Evolutionary conservation across 2,888 invertebrate species (phyloP), one percentile per base, ranked within the genome.

Genomic region (Catonia carolina): DNA sequence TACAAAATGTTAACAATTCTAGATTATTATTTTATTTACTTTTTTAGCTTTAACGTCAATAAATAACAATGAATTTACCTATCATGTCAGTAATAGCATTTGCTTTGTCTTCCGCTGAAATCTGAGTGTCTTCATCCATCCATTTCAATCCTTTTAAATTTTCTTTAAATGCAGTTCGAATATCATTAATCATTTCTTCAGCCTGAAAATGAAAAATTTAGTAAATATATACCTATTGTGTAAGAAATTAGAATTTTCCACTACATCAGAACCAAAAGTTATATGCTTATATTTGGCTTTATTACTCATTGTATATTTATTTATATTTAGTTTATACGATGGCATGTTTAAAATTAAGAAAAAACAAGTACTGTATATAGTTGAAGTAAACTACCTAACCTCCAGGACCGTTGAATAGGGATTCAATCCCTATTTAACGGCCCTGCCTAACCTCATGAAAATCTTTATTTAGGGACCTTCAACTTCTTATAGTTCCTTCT

Each of bases 71-170:
- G 6, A 50, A 14, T 68, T 69, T 69, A 83, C 85, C 95, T 65
- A 99, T 97, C 90, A 95, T 93, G 69, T 95, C 93, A 14, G 90
- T 87, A 58, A 96, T 96, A 2, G 93, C 87, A 69, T 94, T 88
- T 0, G 95, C 96, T 72, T 98, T 98, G 2, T 86, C 84, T 63
- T 89, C 85, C 0, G 97, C 97, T 1, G 89, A 82, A 33, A 79
- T 75, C 54, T 87, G 80, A 0, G 98, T 98, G 67, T 90, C 86
- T 3, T 80, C 75, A 69, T 98, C 97, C 95, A 98, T 98, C 98
- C 98, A 99, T 45, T 84, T 81, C 55, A 95, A 75, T 62, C 89
- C 85, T 63, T 83, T 81, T 6, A 99, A 77, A 69, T 96, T 91
- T 54, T 81, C 78, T 68, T 90, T 91, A 71, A 99, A 98, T 0